Conservation (phyloP, 2,113 vertebrate genomes). For the Lasiurus borealis region DNA sequence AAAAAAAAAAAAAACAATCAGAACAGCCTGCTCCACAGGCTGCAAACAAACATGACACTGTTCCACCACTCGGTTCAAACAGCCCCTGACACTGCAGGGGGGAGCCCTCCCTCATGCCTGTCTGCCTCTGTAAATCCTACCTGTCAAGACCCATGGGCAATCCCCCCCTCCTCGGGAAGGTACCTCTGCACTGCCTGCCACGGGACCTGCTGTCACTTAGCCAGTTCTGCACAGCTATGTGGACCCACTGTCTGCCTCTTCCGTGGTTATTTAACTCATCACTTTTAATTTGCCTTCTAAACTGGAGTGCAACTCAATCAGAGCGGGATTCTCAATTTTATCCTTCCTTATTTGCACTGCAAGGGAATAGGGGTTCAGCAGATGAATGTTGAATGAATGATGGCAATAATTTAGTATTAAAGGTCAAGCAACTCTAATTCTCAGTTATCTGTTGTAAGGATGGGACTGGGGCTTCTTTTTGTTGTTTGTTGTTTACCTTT, state of each 20-base stretch:
- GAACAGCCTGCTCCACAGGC: not conserved
- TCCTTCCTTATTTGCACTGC: constrained; percentile 13
- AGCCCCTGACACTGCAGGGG: not conserved
- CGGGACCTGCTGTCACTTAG: not conserved
- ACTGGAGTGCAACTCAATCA: constrained; percentile 13
- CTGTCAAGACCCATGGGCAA: not conserved
- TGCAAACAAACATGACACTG: not conserved
- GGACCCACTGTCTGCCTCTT: constrained; percentile 6
- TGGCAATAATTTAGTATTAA: constrained; percentile 29
- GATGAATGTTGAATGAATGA: constrained; percentile 24
- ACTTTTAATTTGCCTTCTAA: constrained; percentile 33
- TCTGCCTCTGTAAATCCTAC: constrained; percentile 31
- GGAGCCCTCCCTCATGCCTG: not conserved
- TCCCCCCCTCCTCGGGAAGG: constrained; percentile 16
- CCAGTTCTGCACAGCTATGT: not conserved
- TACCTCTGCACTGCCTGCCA: not conserved
- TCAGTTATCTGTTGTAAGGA: not conserved
- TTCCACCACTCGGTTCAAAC: not conserved
- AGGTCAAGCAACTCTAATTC: not conserved
- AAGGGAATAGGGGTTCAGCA: not conserved
- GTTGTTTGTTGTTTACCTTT: not conserved
- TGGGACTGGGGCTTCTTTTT: not conserved
- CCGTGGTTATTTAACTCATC: constrained; percentile 36
- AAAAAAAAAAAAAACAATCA: not conserved
- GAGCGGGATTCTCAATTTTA: constrained; percentile 39